Conservation (phyloP, 2,797 vertebrate genomes). For the Gouania willdenowi region DNA sequence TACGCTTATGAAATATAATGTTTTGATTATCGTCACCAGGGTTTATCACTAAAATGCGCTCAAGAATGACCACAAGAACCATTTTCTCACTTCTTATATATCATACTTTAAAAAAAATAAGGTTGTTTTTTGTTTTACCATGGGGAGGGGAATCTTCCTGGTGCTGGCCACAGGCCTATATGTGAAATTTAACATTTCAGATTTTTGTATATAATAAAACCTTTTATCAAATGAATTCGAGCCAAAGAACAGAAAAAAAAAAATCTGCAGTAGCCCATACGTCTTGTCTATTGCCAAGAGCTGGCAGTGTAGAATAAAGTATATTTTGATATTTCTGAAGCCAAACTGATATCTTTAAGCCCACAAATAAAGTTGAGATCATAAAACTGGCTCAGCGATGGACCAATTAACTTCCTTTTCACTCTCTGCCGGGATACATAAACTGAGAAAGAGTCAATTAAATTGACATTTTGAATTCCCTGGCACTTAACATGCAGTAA, state of each 20-base stretch:
- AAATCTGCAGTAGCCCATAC: constrained; percentile 3
- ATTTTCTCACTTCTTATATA: too few relatives aligned
- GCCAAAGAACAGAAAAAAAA: constrained; percentile 2
- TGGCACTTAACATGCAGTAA: constrained; percentile 14
- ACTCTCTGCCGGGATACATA: constrained; percentile 8
- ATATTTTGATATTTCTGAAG: constrained; percentile 10
- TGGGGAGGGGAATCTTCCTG: too few relatives aligned
- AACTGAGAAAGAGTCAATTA: constrained; percentile 39
- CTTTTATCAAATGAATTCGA: background rate
- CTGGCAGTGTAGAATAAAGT: constrained; percentile 13
- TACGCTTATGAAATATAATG: too few relatives aligned
- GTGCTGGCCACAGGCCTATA: too few relatives aligned
- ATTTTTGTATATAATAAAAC: too few relatives aligned
- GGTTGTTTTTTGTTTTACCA: too few relatives aligned
- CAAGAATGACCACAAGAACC: too few relatives aligned
- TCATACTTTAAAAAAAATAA: too few relatives aligned
- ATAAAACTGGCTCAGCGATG: constrained; percentile 13
- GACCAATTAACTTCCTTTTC: constrained; percentile 28
- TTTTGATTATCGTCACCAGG: too few relatives aligned
- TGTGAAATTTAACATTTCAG: too few relatives aligned
- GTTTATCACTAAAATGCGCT: too few relatives aligned
- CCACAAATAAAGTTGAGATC: constrained; percentile 17
- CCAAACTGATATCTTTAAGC: constrained; percentile 17
- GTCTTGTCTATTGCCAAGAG: constrained; percentile 18
- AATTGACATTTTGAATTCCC: constrained; percentile 26